Conservation (phyloP, 2,113 vertebrate genomes). For the Perognathus longimembris region DNA sequence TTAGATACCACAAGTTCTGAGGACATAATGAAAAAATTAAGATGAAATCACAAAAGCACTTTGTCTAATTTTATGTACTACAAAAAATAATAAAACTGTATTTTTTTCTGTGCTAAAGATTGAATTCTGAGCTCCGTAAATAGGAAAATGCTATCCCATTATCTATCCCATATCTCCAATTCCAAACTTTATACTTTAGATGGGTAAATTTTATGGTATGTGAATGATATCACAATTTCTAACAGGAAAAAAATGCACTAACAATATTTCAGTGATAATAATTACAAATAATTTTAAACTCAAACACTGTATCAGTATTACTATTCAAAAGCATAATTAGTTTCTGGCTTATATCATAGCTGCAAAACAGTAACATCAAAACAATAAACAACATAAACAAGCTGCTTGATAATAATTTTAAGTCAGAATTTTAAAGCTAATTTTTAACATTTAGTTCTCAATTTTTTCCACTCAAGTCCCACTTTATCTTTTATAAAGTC, state of each 20-base stretch:
- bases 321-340: background rate
- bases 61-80: too few species aligned
- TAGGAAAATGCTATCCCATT: background rate
- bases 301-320: background rate
- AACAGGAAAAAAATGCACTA: too few species aligned
- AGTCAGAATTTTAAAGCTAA: slow-evolving; percentile 20
- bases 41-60: slow-evolving; percentile 36
- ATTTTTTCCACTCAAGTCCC: slow-evolving; percentile 1
- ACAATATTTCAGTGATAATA: too few species aligned
- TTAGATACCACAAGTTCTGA: background rate
- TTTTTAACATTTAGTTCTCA: slow-evolving; percentile 1
- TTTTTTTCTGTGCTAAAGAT: background rate
- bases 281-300: slow-evolving; percentile 36
- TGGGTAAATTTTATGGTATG: too few species aligned
- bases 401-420: slow-evolving; percentile 29
- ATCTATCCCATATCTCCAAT: too few species aligned
- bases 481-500: slow-evolving; percentile 46
- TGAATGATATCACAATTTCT: too few species aligned
- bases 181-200: too few species aligned
- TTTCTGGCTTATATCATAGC: background rate
- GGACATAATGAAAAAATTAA: slow-evolving; percentile 44
- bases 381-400: background rate
- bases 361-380: background rate
- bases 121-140: background rate
- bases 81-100: too few species aligned